Percentiles rank a stretch among this genome's conserved stretches.
Conservation (phyloP, 2,888 invertebrate species). For the Phengaris arion region DNA sequence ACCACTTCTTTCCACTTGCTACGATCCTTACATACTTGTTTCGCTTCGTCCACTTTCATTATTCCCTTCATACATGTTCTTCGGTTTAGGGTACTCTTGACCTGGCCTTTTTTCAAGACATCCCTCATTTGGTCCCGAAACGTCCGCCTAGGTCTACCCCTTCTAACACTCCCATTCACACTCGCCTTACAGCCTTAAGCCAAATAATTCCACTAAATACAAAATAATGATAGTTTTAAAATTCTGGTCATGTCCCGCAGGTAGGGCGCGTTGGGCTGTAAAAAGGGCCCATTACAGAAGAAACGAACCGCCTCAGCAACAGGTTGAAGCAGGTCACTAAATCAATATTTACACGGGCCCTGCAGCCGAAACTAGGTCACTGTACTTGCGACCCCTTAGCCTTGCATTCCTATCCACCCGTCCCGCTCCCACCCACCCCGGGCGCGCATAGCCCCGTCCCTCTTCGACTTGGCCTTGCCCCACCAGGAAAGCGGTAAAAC, state of each 20-base stretch:
- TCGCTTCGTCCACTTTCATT: too few relatives aligned
- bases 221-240: background rate
- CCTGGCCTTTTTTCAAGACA: too few relatives aligned
- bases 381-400: conserved; percentile 72
- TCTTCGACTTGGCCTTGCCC: conserved; percentile 64
- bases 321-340: conserved; percentile 65
- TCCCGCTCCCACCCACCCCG: conserved; percentile 47
- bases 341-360: conserved; percentile 74
- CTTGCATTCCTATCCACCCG: conserved; percentile 62
- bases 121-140: too few relatives aligned
- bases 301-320: conserved; percentile 54
- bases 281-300: conserved; percentile 16
- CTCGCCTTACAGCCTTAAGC: too few relatives aligned
- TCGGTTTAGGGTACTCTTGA: too few relatives aligned
- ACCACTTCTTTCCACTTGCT: too few relatives aligned
- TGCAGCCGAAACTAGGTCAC: conserved; percentile 72
- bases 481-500: conserved; percentile 57
- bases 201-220: background rate
- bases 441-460: conserved; percentile 46
- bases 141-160: too few relatives aligned
- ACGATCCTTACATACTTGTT: too few relatives aligned
- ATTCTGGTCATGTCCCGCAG: background rate
- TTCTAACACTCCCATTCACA: too few relatives aligned
- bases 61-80: too few relatives aligned
- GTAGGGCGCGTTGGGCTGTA: background rate